A percentile compares a stretch with the other conserved stretches of the same genome.
Conservation (phyloP, 1,140 invertebrate species). For the Caenorhabditis latens region DNA sequence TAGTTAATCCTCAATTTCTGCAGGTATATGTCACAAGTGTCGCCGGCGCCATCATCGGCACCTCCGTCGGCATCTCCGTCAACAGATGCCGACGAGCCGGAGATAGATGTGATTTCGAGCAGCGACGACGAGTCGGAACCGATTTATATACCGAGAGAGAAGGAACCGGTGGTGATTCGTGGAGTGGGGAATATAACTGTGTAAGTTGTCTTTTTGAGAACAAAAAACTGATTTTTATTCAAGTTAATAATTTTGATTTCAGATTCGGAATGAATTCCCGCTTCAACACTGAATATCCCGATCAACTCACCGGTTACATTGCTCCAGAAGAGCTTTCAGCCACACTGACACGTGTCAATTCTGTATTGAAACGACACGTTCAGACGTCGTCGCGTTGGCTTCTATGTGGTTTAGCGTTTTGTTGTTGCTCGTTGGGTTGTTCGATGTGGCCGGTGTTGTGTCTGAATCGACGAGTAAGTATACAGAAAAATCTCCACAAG, state of each 20-base stretch:
- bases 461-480: conserved; percentile 72
- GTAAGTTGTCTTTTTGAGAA: conserved; percentile 65
- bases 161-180: conserved; percentile 74
- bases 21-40: conserved; percentile 11
- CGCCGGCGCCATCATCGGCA: neutral
- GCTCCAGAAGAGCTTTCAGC: conserved; percentile 76
- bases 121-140: conserved; percentile 72
- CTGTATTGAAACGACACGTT: conserved; percentile 69
- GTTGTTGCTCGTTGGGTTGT: conserved; percentile 77
- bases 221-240: too few species aligned
- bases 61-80: neutral
- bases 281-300: conserved; percentile 77
- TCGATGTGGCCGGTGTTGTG: conserved; percentile 77
- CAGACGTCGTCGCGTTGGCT: conserved; percentile 70
- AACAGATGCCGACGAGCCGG: conserved; percentile 22
- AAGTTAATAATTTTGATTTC: conserved; percentile 55
- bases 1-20: too few species aligned
- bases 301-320: conserved; percentile 72
- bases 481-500: neutral
- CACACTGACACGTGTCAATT: conserved; percentile 73
- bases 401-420: conserved; percentile 76
- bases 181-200: conserved; percentile 74
- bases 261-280: conserved; percentile 77
- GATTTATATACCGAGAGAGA: conserved; percentile 56
- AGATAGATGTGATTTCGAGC: conserved; percentile 75